Evolutionary conservation across 2,888 invertebrate genomes (phyloP).

Genomic region (Deilephila elpenor): DNA sequence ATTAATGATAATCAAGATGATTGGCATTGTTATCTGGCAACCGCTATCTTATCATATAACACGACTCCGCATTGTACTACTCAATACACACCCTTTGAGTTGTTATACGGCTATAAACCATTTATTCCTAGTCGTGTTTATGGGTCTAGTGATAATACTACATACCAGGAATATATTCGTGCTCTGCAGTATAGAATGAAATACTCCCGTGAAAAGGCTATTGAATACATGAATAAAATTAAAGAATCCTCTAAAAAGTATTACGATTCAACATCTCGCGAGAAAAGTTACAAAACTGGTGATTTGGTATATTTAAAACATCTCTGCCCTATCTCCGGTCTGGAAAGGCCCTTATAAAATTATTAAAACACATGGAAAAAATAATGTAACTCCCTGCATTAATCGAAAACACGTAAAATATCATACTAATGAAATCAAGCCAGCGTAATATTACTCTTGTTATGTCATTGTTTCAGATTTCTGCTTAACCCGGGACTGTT

Average conservation of each 20-base stretch:
- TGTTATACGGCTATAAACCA: not conserved
- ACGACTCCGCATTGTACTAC: not conserved
- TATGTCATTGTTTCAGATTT: not conserved
- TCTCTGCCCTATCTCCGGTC: not conserved
- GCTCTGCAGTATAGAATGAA: constrained; percentile 12
- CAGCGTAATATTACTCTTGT: not conserved
- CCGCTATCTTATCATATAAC: too few species aligned
- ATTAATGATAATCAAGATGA: too few species aligned
- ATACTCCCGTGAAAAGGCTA: not conserved
- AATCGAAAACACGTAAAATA: not conserved
- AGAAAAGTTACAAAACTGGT: not conserved
- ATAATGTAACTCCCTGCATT: not conserved
- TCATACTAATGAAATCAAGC: not conserved
- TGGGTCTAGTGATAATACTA: not conserved
- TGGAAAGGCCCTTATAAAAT: constrained; percentile 13
- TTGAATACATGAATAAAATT: not conserved
- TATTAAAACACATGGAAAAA: constrained; percentile 2
- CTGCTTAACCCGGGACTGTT: not conserved
- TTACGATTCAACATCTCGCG: not conserved
- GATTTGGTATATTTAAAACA: not conserved
- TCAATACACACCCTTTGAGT: too few species aligned
- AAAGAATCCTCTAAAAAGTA: constrained; percentile 1
- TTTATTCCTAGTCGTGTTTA: not conserved
- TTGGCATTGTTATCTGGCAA: too few species aligned
- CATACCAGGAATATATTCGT: constrained; percentile 2